Percentiles rank a stretch among this genome's conserved stretches.
Evolutionary conservation across 2,888 invertebrate genomes (phyloP).

Genomic region (Sinhomidia bicolor): DNA sequence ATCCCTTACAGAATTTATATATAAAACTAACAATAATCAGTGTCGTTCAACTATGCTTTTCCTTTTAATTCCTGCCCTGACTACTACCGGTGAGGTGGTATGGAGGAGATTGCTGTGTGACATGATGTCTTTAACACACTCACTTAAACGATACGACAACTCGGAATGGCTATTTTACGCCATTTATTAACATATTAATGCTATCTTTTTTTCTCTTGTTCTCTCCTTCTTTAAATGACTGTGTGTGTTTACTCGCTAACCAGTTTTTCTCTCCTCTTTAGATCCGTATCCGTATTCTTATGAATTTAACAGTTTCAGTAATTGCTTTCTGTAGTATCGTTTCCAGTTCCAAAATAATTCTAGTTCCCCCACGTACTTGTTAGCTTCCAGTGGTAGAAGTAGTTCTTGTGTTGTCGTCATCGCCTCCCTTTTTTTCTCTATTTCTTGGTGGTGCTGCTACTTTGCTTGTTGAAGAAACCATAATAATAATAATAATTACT

Average conservation of each 20-base stretch:
- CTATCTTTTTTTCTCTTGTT: not conserved
- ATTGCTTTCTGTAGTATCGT: not conserved
- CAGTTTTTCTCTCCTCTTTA: too few relatives aligned
- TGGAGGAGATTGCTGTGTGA: too few relatives aligned
- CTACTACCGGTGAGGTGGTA: too few relatives aligned
- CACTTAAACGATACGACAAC: not conserved
- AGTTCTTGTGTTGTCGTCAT: not conserved
- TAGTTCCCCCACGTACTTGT: not conserved
- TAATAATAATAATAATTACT: constrained; percentile 15
- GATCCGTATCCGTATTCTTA: too few relatives aligned
- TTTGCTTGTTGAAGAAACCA: not conserved
- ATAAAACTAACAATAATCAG: constrained; percentile 31
- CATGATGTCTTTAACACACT: too few relatives aligned
- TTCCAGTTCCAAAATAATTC: not conserved
- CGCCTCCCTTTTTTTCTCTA: not conserved
- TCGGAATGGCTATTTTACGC: constrained; percentile 2
- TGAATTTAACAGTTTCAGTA: too few relatives aligned
- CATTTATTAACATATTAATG: constrained; percentile 12
- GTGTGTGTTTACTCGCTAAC: too few relatives aligned
- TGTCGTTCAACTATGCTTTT: constrained; percentile 45
- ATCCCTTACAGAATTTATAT: not conserved
- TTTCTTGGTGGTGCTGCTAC: too few relatives aligned
- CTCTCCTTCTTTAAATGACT: not conserved
- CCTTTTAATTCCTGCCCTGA: not conserved
- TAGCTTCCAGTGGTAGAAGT: too few relatives aligned